Conservation (phyloP, 1,140 invertebrate species). For the Lasioglossum albipes region DNA sequence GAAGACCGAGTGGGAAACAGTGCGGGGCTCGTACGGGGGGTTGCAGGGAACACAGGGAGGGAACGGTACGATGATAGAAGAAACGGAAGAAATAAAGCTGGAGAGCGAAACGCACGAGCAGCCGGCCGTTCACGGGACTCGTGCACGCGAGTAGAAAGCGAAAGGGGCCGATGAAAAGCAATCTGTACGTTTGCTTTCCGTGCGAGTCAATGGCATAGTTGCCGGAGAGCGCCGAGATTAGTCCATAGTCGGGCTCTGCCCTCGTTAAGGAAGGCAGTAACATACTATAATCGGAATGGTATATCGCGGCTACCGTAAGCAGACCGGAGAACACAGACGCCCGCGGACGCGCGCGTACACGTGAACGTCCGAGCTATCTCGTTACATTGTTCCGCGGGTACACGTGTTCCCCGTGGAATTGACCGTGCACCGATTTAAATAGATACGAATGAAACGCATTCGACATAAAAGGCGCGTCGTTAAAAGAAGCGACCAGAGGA, state of each 20-base stretch:
- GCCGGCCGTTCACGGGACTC: not conserved
- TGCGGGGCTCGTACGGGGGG: no score
- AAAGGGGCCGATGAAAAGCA: slow-evolving; percentile 61
- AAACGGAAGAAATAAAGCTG: slow-evolving; percentile 33
- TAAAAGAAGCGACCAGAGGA: not conserved
- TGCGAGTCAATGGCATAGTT: slow-evolving; percentile 57
- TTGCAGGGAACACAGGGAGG: not conserved
- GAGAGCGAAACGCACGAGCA: slow-evolving; percentile 4
- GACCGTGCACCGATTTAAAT: slow-evolving; percentile 12
- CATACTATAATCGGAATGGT: slow-evolving; percentile 43
- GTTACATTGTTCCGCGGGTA: slow-evolving; percentile 24
- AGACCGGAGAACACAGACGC: not conserved
- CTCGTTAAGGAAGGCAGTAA: slow-evolving; percentile 51
- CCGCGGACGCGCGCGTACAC: not conserved
- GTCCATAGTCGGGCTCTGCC: slow-evolving; percentile 15
- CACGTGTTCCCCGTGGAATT: slow-evolving; percentile 11
- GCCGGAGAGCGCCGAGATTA: slow-evolving; percentile 45
- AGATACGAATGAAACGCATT: slow-evolving; percentile 6
- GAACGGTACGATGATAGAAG: slow-evolving; percentile 25
- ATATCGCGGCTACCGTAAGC: slow-evolving; percentile 19
- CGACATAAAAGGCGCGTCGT: slow-evolving; percentile 8
- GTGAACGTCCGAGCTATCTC: slow-evolving; percentile 15
- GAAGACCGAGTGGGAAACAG: no score
- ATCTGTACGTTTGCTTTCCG: slow-evolving; percentile 56
- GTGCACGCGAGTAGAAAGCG: slow-evolving; percentile 62